Evolutionary conservation across 2,113 vertebrate species (phyloP), one percentile per base, ranked within the genome.

Genomic region (Agapornis roseicollis): DNA sequence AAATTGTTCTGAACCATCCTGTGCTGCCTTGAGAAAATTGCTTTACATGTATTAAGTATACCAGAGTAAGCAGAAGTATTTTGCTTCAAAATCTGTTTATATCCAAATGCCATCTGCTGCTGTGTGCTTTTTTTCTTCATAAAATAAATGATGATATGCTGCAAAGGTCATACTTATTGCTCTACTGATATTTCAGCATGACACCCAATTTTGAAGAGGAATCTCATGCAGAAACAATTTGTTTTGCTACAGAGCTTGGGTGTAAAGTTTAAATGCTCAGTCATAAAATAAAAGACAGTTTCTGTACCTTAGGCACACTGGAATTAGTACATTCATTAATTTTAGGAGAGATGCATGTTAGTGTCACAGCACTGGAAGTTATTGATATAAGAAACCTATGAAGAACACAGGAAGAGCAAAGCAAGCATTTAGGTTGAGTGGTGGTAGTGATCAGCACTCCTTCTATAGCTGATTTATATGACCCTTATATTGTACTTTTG

Each of bases 81-180:
- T 95, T 70, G 46, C 56, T 95, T 96, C 73, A 85, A 91, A 93
- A 95, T 88, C 92, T 93, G 88, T 92, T 96, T 93, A 95, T 93
- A 92, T 56, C 80, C 69, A 86, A 94, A 92, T 86, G 93, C 91
- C 90, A 90, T 94, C 96, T 96, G 93, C 89, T 94, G 58, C 79
- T 88, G 60, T 49, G 70, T 80, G 68, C 7, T 0, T 65, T 93
- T 71, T 71, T 71, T 71, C 82, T 85, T 88, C 39, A 66, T 80
- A 23, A 85, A 93, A 91, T 66, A 90, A 90, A 80, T 78, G 44
- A 47, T 65, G 60, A 46, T 90, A 47, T 65, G 73, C 7, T 13
- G 86, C 55, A 80, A 84, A 94, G 83, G 93, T 94, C 86, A 79
- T 78, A 28, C 44, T 4, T 81, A 76, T 42, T 93, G 33, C 60